These are phyloP conservation scores for Suncus etruscus DNA, from an alignment of 2,113 vertebrate genomes.

Conservation along the genomic window DNA sequence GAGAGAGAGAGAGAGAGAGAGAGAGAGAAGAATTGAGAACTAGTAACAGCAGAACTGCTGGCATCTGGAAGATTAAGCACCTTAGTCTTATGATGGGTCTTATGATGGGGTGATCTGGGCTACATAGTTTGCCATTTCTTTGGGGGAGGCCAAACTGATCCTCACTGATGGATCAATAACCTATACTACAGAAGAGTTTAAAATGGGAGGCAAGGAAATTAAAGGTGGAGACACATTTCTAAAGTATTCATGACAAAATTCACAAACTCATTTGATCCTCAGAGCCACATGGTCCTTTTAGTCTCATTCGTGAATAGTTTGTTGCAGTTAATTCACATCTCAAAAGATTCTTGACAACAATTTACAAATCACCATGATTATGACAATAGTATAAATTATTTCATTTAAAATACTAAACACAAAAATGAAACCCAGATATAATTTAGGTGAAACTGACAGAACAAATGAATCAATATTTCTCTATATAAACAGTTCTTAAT, in stretches of 20 bases:
- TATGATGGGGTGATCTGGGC: neutral
- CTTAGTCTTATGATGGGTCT: neutral
- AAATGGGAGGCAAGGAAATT: neutral
- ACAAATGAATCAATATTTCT: conserved; percentile 17
- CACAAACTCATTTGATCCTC: neutral
- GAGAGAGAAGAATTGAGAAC: neutral
- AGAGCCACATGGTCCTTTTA: neutral
- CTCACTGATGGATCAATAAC: neutral
- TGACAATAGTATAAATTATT: neutral
- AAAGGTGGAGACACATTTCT: neutral
- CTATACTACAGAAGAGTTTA: neutral
- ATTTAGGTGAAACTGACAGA: neutral
- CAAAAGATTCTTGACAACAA: neutral
- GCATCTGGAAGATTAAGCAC: neutral
- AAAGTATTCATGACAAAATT: neutral
- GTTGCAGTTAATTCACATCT: neutral
- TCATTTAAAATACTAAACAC: neutral
- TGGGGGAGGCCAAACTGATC: neutral
- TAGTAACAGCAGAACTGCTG: neutral
- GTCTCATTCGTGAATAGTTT: neutral
- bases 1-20: neutral
- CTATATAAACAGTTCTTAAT: neutral
- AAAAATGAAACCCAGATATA: conserved; percentile 31
- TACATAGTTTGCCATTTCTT: neutral
- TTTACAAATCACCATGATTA: neutral